A percentile compares a stretch with the other conserved stretches of the same genome.
These are phyloP conservation scores for Cephus runcator DNA, from an alignment of 2,888 invertebrate genomes.

Conservation along the genomic window DNA sequence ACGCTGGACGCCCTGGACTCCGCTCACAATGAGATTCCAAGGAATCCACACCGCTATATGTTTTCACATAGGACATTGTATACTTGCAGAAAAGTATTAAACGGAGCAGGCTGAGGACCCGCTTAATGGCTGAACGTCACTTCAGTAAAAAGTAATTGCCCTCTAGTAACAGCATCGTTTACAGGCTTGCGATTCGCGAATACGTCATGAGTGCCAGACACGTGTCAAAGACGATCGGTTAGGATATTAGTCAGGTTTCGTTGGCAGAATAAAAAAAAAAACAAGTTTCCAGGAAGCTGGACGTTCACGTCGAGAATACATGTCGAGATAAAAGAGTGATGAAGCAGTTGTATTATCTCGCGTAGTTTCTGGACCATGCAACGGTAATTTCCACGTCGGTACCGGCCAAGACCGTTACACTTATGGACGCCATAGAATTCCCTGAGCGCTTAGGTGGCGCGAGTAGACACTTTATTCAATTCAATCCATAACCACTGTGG, in stretches of 20 bases:
- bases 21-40: not conserved
- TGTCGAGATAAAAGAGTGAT: not conserved
- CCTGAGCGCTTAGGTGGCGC: not conserved
- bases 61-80: not conserved
- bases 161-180: not conserved
- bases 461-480: not conserved
- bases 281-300: not conserved
- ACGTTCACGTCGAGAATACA: not conserved
- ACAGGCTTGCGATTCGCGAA: not conserved
- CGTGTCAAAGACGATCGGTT: not conserved
- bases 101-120: not conserved
- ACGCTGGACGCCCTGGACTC: not conserved
- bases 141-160: not conserved
- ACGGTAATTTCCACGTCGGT: conserved; percentile 52
- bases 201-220: not conserved
- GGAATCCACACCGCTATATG: not conserved
- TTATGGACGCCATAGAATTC: conserved; percentile 42
- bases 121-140: not conserved
- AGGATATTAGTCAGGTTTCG: not conserved
- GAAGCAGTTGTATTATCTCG: not conserved
- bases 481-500: not conserved
- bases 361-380: conserved; percentile 62
- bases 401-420: conserved; percentile 59
- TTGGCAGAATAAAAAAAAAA: not conserved
- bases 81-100: not conserved